phyloP scores from a whole-genome alignment of 2,113 vertebrate species.

The Felis chaus region DNA sequence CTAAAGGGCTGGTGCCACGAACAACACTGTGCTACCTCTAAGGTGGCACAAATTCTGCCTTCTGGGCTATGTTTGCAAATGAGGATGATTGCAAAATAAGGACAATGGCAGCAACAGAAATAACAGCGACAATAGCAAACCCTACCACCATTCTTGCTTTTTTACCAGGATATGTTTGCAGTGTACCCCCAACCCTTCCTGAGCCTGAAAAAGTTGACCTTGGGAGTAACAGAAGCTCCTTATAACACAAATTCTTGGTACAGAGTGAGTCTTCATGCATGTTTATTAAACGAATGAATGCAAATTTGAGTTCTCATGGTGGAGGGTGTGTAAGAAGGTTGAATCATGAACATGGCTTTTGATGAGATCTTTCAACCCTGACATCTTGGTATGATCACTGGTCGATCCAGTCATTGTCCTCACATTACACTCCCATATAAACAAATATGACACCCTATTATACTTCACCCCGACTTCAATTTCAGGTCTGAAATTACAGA shows the following conservation, averaged over 20 bases:
- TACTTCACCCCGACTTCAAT: neutral
- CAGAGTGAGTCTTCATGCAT: neutral
- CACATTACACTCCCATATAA: neutral
- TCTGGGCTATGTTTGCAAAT: neutral
- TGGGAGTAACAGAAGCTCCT: neutral
- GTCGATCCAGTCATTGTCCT: neutral
- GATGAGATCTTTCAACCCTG: neutral
- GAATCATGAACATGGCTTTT: neutral
- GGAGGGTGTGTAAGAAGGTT: neutral
- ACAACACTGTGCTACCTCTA: neutral
- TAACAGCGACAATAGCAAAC: neutral
- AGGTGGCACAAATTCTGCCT: neutral
- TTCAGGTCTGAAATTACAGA: neutral
- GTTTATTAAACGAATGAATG: neutral
- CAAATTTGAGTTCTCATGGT: neutral
- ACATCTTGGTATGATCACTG: neutral
- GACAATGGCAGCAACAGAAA: neutral
- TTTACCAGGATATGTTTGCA: neutral
- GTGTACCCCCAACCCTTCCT: neutral
- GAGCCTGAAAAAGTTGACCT: neutral
- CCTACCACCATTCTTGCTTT: neutral
- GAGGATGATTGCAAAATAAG: neutral
- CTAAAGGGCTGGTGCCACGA: neutral
- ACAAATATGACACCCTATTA: neutral
- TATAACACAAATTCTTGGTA: neutral